These are phyloP conservation scores for Sciurus vulgaris DNA, from an alignment of 2,797 vertebrate genomes.

Conservation along the genomic window DNA sequence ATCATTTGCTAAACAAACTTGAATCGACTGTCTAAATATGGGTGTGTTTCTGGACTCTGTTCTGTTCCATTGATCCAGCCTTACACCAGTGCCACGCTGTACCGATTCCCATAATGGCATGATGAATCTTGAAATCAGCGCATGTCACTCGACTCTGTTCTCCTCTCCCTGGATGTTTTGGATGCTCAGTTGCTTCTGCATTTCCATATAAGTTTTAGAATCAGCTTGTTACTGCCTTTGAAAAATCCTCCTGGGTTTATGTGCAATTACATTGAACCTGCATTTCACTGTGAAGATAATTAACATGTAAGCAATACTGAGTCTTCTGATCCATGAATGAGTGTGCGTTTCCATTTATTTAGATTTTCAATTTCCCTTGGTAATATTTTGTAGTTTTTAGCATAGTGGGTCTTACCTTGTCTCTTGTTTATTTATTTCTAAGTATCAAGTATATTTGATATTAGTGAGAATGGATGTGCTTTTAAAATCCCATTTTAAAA, in stretches of 20 bases:
- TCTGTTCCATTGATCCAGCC: neutral
- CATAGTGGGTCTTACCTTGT: neutral
- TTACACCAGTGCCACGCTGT: neutral
- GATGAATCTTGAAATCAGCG: neutral
- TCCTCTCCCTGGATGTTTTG: constrained; percentile 6
- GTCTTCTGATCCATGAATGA: neutral
- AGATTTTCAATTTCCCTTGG: neutral
- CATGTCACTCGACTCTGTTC: neutral
- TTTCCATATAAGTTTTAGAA: constrained; percentile 6
- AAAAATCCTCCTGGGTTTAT: neutral
- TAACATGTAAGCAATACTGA: neutral
- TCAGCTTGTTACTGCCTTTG: neutral
- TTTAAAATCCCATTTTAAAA: constrained; percentile 11
- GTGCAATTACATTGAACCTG: neutral
- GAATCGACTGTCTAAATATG: neutral
- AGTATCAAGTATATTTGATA: neutral
- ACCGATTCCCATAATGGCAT: neutral
- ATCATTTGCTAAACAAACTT: neutral
- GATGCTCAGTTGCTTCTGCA: neutral
- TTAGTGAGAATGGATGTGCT: neutral
- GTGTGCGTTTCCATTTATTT: neutral
- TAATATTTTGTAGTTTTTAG: constrained; percentile 4
- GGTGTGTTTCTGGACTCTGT: neutral
- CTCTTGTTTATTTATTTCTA: neutral
- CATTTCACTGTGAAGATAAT: neutral